Percentiles rank a stretch among this genome's conserved stretches.
phyloP scores from a whole-genome alignment of 2,797 vertebrate genomes.

The Sebastes jordani region DNA sequence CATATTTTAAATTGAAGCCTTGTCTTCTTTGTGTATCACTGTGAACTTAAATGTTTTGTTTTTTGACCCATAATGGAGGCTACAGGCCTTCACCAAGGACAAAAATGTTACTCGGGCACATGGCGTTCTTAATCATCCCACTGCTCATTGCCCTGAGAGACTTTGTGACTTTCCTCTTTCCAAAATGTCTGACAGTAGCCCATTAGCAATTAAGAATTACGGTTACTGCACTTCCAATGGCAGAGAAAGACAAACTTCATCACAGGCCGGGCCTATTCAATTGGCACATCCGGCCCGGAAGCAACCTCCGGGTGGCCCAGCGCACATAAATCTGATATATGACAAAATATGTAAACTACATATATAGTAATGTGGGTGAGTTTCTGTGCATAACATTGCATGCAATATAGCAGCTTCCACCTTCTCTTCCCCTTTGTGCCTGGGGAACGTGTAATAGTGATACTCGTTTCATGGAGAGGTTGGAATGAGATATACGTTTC shows the following conservation, averaged over 20 bases:
- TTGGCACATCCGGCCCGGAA: background rate
- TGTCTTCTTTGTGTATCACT: background rate
- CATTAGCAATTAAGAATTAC: constrained; percentile 48
- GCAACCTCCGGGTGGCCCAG: background rate
- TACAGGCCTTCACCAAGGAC: constrained; percentile 38
- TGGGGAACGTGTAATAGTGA: too few species aligned
- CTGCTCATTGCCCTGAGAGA: constrained; percentile 40
- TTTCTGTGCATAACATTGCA: too few species aligned
- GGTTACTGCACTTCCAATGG: constrained; percentile 28
- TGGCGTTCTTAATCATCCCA: constrained; percentile 49
- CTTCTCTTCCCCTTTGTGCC: too few species aligned
- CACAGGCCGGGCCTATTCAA: too few species aligned
- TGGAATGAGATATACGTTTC: too few species aligned
- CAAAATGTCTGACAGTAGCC: constrained; percentile 36
- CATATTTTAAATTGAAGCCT: background rate
- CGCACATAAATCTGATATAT: too few species aligned
- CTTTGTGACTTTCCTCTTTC: constrained; percentile 46
- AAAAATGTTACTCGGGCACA: constrained; percentile 28
- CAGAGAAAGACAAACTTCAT: constrained; percentile 26
- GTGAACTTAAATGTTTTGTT: constrained; percentile 1
- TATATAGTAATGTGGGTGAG: too few species aligned
- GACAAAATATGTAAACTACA: too few species aligned
- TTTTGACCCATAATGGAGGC: constrained; percentile 30
- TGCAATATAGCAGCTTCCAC: too few species aligned
- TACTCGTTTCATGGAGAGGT: rapidly evolving